Conservation (phyloP, 2,113 vertebrate species). For the Osmerus eperlanus region DNA sequence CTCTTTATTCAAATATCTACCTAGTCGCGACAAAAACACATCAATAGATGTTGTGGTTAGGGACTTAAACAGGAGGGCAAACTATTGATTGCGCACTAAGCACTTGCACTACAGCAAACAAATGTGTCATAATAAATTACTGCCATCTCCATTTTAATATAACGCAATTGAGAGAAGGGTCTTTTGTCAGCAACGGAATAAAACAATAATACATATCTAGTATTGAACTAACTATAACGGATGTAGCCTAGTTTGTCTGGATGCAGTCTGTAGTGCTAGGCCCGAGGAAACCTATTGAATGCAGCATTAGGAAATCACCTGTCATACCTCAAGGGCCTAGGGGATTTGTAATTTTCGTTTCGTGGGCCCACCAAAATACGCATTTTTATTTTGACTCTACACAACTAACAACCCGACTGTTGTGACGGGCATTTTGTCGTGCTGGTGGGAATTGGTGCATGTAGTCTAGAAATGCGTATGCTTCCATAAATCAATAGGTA, state of each 20-base stretch:
- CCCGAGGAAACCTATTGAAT: background rate
- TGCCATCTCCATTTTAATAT: background rate
- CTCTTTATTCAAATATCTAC: no score
- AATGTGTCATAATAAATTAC: background rate
- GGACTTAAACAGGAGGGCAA: background rate
- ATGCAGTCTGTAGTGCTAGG: background rate
- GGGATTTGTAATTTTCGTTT: conserved; percentile 16
- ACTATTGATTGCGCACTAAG: background rate
- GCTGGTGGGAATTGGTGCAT: conserved; percentile 43
- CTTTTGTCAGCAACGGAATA: background rate
- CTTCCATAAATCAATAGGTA: conserved; percentile 43
- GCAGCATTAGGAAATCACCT: background rate
- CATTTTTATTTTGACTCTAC: conserved; percentile 6
- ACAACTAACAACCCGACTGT: conserved; percentile 23
- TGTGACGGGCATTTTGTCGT: conserved; percentile 45
- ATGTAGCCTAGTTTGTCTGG: background rate
- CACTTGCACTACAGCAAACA: background rate
- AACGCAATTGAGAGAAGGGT: background rate
- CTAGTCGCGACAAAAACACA: background rate
- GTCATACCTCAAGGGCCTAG: background rate
- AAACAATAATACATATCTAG: no score
- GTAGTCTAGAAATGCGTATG: conserved; percentile 47
- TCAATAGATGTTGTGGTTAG: conserved; percentile 10
- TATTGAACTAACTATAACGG: no score
- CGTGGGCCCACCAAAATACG: conserved; percentile 11